Percentiles rank a stretch among this genome's conserved stretches.
phyloP scores from a whole-genome alignment of 1,140 invertebrate species.

The Aphelinus atriplicis region DNA sequence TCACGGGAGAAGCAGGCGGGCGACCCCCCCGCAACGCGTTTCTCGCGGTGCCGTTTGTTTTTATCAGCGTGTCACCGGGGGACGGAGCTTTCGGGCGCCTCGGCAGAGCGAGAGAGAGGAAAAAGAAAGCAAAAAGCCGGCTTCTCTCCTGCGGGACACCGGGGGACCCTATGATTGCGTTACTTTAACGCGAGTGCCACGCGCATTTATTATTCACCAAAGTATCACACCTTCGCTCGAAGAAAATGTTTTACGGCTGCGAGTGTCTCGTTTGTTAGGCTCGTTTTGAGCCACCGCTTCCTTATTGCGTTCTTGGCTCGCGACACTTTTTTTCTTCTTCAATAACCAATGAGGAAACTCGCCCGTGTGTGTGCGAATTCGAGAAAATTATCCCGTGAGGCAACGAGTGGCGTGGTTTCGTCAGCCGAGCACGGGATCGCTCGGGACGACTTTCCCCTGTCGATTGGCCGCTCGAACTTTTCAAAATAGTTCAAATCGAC shows the following conservation, averaged over 20 bases:
- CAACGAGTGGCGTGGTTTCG: too few relatives aligned
- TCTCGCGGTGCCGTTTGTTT: conserved; percentile 61
- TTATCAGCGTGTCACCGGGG: conserved; percentile 60
- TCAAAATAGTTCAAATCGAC: too few relatives aligned
- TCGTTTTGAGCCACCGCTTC: too few relatives aligned
- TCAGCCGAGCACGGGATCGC: too few relatives aligned
- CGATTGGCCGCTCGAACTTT: too few relatives aligned
- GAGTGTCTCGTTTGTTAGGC: background rate
- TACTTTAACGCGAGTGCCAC: conserved; percentile 51
- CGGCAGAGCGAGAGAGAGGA: conserved; percentile 43
- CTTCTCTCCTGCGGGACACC: conserved; percentile 22
- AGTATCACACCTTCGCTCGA: background rate
- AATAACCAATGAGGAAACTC: too few relatives aligned
- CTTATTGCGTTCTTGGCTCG: too few relatives aligned
- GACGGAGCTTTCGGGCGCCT: conserved; percentile 46
- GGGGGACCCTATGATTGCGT: conserved; percentile 58
- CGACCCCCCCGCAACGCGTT: conserved; percentile 14
- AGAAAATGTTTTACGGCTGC: conserved; percentile 24
- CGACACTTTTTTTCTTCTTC: too few relatives aligned
- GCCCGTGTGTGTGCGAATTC: too few relatives aligned
- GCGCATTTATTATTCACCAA: conserved; percentile 61
- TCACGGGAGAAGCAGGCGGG: conserved; percentile 40
- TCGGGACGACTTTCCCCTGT: too few relatives aligned
- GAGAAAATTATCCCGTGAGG: too few relatives aligned
- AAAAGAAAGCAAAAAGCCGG: conserved; percentile 41